Conservation (phyloP, 2,888 invertebrate genomes). For the Sipha maydis region DNA sequence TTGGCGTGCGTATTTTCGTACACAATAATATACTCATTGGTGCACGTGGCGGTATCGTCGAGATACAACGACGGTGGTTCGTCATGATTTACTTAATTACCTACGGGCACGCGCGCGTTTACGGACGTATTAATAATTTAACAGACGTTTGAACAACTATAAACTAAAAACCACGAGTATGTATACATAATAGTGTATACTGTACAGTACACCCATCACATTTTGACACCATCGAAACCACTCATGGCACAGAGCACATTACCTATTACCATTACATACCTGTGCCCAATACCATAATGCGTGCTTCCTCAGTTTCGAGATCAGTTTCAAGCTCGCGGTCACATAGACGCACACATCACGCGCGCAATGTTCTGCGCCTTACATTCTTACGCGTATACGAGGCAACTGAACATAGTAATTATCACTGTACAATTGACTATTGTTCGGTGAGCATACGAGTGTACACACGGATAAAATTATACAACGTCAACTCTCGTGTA, state of each 20-base stretch:
- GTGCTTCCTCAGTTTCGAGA: background rate
- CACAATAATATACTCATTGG: too few species aligned
- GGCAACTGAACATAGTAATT: background rate
- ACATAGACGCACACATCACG: background rate
- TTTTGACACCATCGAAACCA: background rate
- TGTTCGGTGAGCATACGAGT: background rate
- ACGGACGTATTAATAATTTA: too few species aligned
- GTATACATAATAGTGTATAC: too few species aligned
- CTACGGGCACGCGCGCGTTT: too few species aligned
- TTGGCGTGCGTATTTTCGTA: too few species aligned
- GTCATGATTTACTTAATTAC: too few species aligned
- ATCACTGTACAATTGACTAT: background rate
- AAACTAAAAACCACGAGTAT: too few species aligned
- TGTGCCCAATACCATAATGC: background rate
- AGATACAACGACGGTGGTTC: too few species aligned
- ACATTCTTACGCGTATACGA: background rate
- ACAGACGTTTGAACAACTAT: too few species aligned
- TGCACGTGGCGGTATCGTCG: too few species aligned
- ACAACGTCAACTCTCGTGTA: background rate
- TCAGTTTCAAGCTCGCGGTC: background rate
- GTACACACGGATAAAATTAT: too few species aligned
- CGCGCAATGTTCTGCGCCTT: fast-evolving
- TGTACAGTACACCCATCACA: too few species aligned
- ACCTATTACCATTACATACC: background rate
- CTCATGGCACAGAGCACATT: background rate